Evolutionary conservation across 2,888 invertebrate genomes (phyloP), one percentile per base, ranked within the genome.

Genomic region (Julus scanicus): DNA sequence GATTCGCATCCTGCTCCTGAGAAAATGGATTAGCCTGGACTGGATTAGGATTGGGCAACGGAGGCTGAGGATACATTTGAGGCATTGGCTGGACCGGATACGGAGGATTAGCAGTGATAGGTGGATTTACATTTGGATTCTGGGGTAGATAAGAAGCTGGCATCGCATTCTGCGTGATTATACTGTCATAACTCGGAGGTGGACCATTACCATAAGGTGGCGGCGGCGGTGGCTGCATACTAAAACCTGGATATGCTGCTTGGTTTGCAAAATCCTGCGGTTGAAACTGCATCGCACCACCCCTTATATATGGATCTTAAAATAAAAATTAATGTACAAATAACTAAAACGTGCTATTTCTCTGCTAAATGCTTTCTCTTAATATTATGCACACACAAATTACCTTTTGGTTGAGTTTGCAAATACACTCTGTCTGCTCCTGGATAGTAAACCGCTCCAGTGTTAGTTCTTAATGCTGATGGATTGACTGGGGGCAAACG

Each of bases 381-480:
- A 2, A 20, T 63, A n/a, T 20, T 63, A 53, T 15, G 15, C 44
- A 53, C 53, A 53, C 2, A 11, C 2, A 63, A 9, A n/a, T 71
- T 86, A 53, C 57, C 57, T 86, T 86, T 86, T 9, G 86, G 86
- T 86, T 53, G 57, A 86, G 86, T 89, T 29, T 86, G 89, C 29
- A 89, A 48, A 48, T 71, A 88, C 39, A 89, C 89, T 63, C 89
- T 83, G 53, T 89, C 89, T 84, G 83, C 63, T 9, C 53, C 53
- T 39, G 89, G 87, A 87, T 87, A 89, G 63, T 89, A 89, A 20
- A 89, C 49, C 13, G 86, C 89, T 15, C 88, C 88, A 11, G 87
- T 86, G 48, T 80, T 53, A 84, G 71, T 48, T 37, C 84, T 49
- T n/a, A 39, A 44, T n/a, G 49, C 48, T n/a, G 86, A 29, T 44